Percentiles rank a stretch among this genome's conserved stretches.
These are phyloP conservation scores for Penelope pileata DNA, from an alignment of 2,113 vertebrate genomes.

Conservation along the genomic window DNA sequence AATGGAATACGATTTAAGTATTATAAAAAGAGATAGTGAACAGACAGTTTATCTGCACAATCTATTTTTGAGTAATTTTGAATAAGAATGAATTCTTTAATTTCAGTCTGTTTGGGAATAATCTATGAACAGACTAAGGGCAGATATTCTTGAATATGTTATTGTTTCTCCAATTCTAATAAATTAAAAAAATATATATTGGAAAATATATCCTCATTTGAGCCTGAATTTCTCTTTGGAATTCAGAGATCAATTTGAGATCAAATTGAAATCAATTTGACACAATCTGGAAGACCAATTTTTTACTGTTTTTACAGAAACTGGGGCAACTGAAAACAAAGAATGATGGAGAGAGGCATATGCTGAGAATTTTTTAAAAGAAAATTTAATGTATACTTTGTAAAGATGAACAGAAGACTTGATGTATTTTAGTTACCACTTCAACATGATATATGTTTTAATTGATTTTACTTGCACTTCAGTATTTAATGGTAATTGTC, in stretches of 20 bases:
- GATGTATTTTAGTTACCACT: neutral
- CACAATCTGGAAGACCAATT: neutral
- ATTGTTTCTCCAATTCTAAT: neutral
- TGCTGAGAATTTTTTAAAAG: neutral
- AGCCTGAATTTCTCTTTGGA: neutral
- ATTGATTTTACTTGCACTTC: constrained; percentile 20
- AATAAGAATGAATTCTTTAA: neutral
- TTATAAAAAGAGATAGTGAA: neutral
- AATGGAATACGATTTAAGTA: neutral
- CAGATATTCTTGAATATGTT: neutral
- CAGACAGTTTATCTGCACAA: neutral
- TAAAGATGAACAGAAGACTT: neutral
- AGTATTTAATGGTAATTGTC: constrained; percentile 27
- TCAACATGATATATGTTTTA: neutral
- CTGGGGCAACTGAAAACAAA: neutral
- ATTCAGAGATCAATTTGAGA: too few species aligned
- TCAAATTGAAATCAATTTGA: neutral
- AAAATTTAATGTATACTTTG: neutral
- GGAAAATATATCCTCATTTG: neutral
- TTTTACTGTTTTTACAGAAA: neutral
- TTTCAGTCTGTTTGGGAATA: constrained; percentile 27
- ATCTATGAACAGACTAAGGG: constrained; percentile 32
- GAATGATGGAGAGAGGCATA: neutral
- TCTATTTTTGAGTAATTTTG: constrained; percentile 15
- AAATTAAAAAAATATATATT: neutral